phyloP scores from a whole-genome alignment of 2,113 vertebrate genomes.

The Esox niger region DNA sequence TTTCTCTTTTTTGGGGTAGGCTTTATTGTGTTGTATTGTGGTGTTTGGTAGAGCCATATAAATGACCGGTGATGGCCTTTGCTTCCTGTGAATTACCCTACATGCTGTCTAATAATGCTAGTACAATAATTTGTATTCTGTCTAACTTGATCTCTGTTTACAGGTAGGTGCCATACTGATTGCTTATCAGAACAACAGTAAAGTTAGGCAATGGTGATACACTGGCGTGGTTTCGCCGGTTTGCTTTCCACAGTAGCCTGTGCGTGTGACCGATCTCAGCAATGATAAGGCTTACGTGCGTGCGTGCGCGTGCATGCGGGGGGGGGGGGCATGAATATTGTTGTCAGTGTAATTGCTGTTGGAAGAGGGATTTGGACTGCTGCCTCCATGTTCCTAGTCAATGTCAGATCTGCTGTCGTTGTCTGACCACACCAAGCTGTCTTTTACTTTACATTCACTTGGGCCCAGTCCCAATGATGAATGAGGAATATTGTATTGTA shows the following conservation, averaged over 20 bases:
- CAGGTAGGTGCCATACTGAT: not conserved
- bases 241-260: not conserved
- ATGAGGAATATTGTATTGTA: too few species aligned
- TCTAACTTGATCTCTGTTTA: slow-evolving; percentile 24
- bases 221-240: not conserved
- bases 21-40: not conserved
- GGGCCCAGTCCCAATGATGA: not conserved
- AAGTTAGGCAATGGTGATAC: not conserved
- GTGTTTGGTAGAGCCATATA: not conserved
- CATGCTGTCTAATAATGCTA: too few species aligned
- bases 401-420: not conserved
- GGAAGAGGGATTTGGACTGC: slow-evolving; percentile 23
- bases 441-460: not conserved
- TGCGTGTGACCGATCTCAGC: slow-evolving; percentile 1
- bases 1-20: too few species aligned
- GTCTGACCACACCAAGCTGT: not conserved
- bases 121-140: slow-evolving; percentile 20
- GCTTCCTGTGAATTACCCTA: too few species aligned
- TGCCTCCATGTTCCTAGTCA: slow-evolving; percentile 41
- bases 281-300: not conserved
- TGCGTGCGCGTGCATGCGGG: not conserved
- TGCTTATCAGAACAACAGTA: not conserved
- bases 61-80: not conserved
- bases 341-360: slow-evolving; percentile 24
- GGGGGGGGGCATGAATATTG: slow-evolving; percentile 7